A percentile compares a stretch with the other conserved stretches of the same genome.
Conservation (phyloP, 2,888 invertebrate species). For the Temnothorax rugatulus region DNA sequence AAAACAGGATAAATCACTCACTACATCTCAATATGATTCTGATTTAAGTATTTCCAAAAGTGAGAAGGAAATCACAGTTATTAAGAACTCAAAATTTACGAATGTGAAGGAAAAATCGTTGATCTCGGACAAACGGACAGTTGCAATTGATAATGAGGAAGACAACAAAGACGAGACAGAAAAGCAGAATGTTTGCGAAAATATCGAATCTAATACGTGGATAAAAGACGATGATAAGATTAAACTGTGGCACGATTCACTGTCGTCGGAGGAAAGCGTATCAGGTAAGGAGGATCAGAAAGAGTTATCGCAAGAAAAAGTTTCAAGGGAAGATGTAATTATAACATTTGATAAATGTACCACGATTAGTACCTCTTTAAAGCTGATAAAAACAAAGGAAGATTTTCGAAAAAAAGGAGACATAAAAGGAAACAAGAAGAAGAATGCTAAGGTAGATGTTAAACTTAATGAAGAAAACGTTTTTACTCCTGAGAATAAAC, state of each 20-base stretch:
- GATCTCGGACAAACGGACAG: constrained; percentile 7
- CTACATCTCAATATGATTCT: constrained; percentile 1
- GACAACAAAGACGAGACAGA: background rate
- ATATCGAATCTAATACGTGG: background rate
- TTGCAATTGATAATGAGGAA: background rate
- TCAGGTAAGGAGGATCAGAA: constrained; percentile 45
- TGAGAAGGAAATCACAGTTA: constrained; percentile 61
- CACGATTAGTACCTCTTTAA: constrained; percentile 54
- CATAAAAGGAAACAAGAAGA: constrained; percentile 59
- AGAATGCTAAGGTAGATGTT: constrained; percentile 57
- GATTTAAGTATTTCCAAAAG: constrained; percentile 46
- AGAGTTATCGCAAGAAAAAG: background rate
- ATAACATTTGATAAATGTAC: constrained; percentile 78
- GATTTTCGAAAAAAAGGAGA: constrained; percentile 61
- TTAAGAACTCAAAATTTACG: constrained; percentile 30
- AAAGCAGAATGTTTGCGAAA: constrained; percentile 39
- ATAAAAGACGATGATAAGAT: constrained; percentile 71
- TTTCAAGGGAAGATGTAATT: constrained; percentile 74
- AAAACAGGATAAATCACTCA: background rate
- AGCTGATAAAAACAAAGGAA: constrained; percentile 53
- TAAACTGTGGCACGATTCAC: constrained; percentile 80
- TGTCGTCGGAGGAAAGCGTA: constrained; percentile 60
- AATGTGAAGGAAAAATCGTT: background rate
- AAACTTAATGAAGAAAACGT: constrained; percentile 73
- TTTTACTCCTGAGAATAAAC: constrained; percentile 67